A percentile compares a stretch with the other conserved stretches of the same genome.
These are phyloP conservation scores for Tinea trinotella DNA, from an alignment of 2,888 invertebrate genomes.

Conservation along the genomic window DNA sequence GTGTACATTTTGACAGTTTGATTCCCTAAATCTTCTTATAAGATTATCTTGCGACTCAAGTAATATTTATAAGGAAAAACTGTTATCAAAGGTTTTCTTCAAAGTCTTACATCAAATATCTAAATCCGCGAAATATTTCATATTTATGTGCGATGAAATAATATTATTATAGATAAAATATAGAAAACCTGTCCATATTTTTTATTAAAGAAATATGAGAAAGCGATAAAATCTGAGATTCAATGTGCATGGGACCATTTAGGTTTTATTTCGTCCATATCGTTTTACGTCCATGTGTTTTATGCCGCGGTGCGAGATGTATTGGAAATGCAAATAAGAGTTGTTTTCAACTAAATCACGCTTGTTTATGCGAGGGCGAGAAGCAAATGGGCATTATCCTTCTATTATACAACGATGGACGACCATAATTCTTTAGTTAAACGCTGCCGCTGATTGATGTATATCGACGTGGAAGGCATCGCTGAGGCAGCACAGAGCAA, in stretches of 20 bases:
- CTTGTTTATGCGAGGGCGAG: conserved; percentile 38
- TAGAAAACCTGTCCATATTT: conserved; percentile 8
- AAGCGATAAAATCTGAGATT: conserved; percentile 51
- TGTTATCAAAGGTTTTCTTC: background rate
- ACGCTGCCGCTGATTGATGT: background rate
- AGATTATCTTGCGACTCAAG: background rate
- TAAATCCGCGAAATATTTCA: background rate
- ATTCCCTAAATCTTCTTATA: background rate
- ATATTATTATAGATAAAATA: background rate
- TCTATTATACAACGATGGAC: conserved; percentile 3
- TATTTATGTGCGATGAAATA: background rate
- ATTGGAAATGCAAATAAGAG: conserved; percentile 57
- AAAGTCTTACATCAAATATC: background rate
- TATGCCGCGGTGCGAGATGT: conserved; percentile 40
- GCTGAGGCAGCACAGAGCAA: conserved; percentile 25
- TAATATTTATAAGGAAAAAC: background rate
- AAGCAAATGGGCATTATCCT: conserved; percentile 40
- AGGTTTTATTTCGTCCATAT: conserved; percentile 55
- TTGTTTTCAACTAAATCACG: conserved; percentile 53
- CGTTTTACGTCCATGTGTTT: conserved; percentile 50
- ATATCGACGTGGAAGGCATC: conserved; percentile 31
- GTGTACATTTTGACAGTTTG: background rate
- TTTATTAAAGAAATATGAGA: conserved; percentile 40
- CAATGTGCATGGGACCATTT: conserved; percentile 45
- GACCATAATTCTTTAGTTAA: conserved; percentile 1